These are phyloP conservation scores for Metalampra italica DNA, from an alignment of 2,888 invertebrate species.

Conservation along the genomic window DNA sequence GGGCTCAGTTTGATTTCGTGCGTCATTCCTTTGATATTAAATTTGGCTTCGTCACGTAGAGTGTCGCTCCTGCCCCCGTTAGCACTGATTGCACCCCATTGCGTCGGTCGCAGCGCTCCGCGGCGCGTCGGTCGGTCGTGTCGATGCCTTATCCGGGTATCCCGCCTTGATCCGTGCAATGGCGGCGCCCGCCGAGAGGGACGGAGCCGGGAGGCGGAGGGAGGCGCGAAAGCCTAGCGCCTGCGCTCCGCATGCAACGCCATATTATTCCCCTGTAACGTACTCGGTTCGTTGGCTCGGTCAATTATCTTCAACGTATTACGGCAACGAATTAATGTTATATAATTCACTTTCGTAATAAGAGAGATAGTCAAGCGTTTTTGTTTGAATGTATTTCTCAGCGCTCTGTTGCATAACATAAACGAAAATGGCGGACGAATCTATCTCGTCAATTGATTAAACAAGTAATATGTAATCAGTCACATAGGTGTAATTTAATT, in stretches of 20 bases:
- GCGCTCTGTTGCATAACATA: background rate
- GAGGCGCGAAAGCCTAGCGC: slow-evolving; percentile 20
- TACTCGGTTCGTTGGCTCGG: slow-evolving; percentile 59
- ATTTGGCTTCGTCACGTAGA: slow-evolving; percentile 43
- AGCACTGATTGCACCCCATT: slow-evolving; percentile 40
- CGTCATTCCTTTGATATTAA: slow-evolving; percentile 41
- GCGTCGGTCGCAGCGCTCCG: slow-evolving; percentile 15
- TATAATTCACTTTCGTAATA: slow-evolving; percentile 18
- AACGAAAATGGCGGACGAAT: background rate
- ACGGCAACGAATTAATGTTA: slow-evolving; percentile 28
- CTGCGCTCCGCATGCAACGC: slow-evolving; percentile 49
- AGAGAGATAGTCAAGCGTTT: background rate
- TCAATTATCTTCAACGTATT: slow-evolving; percentile 61
- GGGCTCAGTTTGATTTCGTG: slow-evolving; percentile 23
- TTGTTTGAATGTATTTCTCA: background rate
- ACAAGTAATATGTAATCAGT: slow-evolving; percentile 15
- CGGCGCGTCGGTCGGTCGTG: slow-evolving; percentile 27
- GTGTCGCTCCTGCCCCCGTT: slow-evolving; percentile 27
- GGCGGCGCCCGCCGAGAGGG: slow-evolving; percentile 33
- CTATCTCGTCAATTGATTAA: slow-evolving; percentile 1
- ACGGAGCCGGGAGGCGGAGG: slow-evolving; percentile 30
- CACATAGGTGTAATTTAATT: slow-evolving; percentile 14
- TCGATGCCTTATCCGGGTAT: slow-evolving; percentile 47
- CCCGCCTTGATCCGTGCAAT: slow-evolving; percentile 7
- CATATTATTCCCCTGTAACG: slow-evolving; percentile 59